Conservation (phyloP, 2,888 invertebrate species). For the Apamea anceps region DNA sequence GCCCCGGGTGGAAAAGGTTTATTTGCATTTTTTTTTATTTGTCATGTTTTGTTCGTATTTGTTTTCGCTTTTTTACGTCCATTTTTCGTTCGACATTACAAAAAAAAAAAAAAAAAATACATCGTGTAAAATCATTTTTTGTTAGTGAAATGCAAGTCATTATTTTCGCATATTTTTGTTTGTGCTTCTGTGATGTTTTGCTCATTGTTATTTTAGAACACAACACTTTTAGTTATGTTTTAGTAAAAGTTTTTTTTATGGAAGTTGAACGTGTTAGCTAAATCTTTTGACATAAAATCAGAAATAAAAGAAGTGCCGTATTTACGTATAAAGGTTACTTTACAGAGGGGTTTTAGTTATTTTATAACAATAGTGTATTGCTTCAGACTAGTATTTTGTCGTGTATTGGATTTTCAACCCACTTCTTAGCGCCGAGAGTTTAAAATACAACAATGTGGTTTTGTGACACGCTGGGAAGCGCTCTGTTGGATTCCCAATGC, state of each 20-base stretch:
- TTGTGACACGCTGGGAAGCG: background rate
- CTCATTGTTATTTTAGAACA: background rate
- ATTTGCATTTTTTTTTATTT: constrained; percentile 64
- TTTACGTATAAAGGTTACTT: background rate
- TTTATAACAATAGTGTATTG: background rate
- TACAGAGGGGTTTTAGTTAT: background rate
- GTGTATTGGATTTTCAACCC: background rate
- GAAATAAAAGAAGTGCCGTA: background rate
- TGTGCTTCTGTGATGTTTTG: constrained; percentile 41
- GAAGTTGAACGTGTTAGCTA: background rate
- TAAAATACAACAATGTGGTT: background rate
- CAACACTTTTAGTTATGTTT: background rate
- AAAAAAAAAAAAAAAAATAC: background rate
- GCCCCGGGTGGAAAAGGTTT: constrained; percentile 86
- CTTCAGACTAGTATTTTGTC: background rate
- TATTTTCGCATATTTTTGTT: constrained; percentile 14
- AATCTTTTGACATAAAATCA: background rate
- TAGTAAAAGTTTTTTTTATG: background rate
- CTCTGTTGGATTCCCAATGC: background rate
- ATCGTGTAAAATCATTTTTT: background rate
- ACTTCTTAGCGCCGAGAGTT: background rate
- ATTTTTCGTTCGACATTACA: background rate
- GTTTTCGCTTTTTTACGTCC: constrained; percentile 41
- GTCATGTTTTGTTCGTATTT: constrained; percentile 19
- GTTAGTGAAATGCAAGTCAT: constrained; percentile 13